phyloP scores from a whole-genome alignment of 2,113 vertebrate genomes.

The Litocranius walleri region DNA sequence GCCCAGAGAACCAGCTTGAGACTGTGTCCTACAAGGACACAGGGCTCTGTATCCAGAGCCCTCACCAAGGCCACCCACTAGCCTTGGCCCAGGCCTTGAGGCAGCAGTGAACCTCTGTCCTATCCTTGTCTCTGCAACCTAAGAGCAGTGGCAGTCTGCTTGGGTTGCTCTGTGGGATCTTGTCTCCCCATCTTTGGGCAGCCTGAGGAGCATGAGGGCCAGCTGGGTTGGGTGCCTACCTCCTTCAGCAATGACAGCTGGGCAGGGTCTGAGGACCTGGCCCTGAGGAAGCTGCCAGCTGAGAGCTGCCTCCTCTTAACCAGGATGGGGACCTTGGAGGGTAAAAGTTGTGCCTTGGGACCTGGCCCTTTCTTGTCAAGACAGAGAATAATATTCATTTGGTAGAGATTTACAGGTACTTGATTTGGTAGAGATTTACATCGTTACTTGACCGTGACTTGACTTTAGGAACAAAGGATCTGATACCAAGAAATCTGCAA shows the following conservation, averaged over 20 bases:
- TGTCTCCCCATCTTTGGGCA: not conserved
- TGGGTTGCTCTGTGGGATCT: not conserved
- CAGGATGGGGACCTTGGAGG: not conserved
- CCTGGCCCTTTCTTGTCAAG: not conserved
- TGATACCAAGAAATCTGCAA: not conserved
- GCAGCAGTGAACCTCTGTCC: not conserved
- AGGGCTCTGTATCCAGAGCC: not conserved
- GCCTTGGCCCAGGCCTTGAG: not conserved
- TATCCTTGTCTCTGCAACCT: not conserved
- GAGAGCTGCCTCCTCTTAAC: not conserved
- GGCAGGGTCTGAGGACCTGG: not conserved
- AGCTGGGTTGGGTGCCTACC: not conserved
- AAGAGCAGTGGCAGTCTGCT: not conserved
- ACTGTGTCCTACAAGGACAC: not conserved
- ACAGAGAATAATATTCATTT: not conserved
- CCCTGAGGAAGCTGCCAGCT: not conserved
- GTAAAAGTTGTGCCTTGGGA: not conserved
- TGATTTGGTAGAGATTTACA: not conserved
- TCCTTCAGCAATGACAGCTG: not conserved
- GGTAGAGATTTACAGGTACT: not conserved
- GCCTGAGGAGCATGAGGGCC: not conserved
- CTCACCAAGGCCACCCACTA: not conserved
- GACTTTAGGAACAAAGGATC: not conserved
- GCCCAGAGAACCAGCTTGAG: not conserved
- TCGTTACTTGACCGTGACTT: not conserved